These are phyloP conservation scores for Saturnia pavonia DNA, from an alignment of 2,888 invertebrate species.

Conservation along the genomic window DNA sequence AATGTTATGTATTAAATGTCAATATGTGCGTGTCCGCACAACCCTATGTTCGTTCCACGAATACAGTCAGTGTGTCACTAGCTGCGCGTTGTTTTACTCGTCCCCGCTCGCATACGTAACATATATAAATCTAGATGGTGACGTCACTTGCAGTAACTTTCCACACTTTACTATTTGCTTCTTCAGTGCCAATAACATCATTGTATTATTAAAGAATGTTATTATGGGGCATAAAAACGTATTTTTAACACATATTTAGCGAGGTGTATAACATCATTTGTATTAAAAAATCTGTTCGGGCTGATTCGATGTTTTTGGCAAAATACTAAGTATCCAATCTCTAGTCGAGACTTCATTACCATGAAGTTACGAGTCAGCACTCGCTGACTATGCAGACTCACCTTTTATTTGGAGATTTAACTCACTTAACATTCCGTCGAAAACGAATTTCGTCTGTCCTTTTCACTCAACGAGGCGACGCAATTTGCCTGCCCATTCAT, in stretches of 20 bases:
- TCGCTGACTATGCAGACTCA: constrained; percentile 65
- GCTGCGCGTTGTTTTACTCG: too few species aligned
- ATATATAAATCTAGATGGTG: too few species aligned
- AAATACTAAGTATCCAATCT: constrained; percentile 11
- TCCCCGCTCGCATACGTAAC: too few species aligned
- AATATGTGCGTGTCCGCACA: too few species aligned
- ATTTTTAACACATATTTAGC: not conserved
- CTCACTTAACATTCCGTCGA: constrained; percentile 72
- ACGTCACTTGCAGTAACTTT: too few species aligned
- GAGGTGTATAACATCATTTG: not conserved
- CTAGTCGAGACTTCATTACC: constrained; percentile 54
- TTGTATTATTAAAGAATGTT: too few species aligned
- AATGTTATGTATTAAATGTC: too few species aligned
- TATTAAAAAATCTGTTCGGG: not conserved
- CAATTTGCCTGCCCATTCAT: constrained; percentile 51
- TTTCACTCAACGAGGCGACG: constrained; percentile 48
- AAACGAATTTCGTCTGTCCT: constrained; percentile 60
- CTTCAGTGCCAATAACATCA: too few species aligned
- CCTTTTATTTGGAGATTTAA: constrained; percentile 78
- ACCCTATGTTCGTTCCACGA: too few species aligned
- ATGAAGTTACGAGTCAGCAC: constrained; percentile 61
- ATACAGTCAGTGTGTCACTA: too few species aligned
- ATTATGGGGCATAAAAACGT: too few species aligned
- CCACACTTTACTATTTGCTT: too few species aligned
- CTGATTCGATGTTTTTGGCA: not conserved